These are phyloP conservation scores for Temnothorax longispinosus DNA, from an alignment of 1,140 invertebrate genomes.

Conservation along the genomic window DNA sequence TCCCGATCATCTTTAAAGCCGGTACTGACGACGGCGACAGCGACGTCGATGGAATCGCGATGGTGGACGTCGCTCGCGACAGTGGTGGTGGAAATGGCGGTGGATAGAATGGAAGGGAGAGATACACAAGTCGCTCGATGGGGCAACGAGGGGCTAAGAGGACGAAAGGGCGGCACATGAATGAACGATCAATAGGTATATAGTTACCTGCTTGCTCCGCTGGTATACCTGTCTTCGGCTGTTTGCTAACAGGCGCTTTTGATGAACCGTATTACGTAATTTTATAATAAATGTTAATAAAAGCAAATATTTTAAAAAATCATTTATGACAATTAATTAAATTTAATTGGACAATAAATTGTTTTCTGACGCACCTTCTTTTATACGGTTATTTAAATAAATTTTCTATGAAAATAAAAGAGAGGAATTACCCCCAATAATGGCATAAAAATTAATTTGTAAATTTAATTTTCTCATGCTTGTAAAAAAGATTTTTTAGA, in stretches of 20 bases:
- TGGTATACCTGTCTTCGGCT: conserved; percentile 59
- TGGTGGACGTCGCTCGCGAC: conserved; percentile 45
- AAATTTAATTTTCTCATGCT: background rate
- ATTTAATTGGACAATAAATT: background rate
- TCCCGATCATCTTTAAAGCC: conserved; percentile 7
- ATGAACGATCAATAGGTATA: conserved; percentile 85
- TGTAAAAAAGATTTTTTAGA: background rate
- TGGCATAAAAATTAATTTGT: background rate
- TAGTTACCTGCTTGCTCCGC: conserved; percentile 73
- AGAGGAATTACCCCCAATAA: background rate
- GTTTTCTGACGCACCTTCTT: background rate
- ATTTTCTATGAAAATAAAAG: background rate
- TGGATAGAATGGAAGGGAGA: conserved; percentile 51
- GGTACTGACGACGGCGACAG: conserved; percentile 40
- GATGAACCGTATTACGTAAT: conserved; percentile 9
- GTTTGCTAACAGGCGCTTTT: background rate
- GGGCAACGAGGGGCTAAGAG: conserved; percentile 68
- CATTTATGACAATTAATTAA: background rate
- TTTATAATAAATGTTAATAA: background rate
- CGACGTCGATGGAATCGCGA: conserved; percentile 60
- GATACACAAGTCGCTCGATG: conserved; percentile 52
- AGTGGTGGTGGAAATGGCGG: conserved; percentile 64
- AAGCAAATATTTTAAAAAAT: background rate
- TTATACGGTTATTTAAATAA: background rate
- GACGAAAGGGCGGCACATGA: conserved; percentile 79